Conservation (phyloP, 2,888 invertebrate species). For the Crepidodera aurea region DNA sequence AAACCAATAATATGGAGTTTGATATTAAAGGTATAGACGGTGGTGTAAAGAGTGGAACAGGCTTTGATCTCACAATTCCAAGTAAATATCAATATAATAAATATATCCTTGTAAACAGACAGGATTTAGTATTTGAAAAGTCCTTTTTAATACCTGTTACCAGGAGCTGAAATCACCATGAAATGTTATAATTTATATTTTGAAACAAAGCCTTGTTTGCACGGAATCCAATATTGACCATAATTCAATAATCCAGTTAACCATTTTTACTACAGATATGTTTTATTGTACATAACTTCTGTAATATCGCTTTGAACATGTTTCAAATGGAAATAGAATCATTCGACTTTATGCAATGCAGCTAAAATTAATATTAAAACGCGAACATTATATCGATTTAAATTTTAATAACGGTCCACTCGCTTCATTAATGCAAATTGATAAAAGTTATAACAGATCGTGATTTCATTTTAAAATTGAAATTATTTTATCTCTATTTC, state of each 20-base stretch:
- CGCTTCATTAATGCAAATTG: slow-evolving; percentile 37
- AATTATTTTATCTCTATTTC: slow-evolving; percentile 29
- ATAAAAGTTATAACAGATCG: slow-evolving; percentile 37
- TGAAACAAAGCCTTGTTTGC: not conserved
- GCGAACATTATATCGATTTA: slow-evolving; percentile 34
- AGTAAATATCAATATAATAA: too few species aligned
- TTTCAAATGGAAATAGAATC: slow-evolving; percentile 31
- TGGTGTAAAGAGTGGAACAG: too few species aligned
- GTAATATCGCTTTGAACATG: slow-evolving; percentile 27
- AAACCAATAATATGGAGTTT: too few species aligned
- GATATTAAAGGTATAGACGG: too few species aligned
- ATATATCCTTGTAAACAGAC: too few species aligned
- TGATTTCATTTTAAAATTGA: slow-evolving; percentile 32
- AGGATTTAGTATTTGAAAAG: too few species aligned
- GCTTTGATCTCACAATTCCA: too few species aligned
- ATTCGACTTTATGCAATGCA: slow-evolving; percentile 33
- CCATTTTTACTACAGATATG: slow-evolving; percentile 1
- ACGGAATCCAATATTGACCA: not conserved
- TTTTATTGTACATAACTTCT: slow-evolving; percentile 26
- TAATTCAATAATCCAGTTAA: not conserved
- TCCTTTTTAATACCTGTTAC: too few species aligned
- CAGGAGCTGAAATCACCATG: too few species aligned
- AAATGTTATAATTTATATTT: too few species aligned
- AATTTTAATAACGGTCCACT: slow-evolving; percentile 35
- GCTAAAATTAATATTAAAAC: slow-evolving; percentile 34